phyloP scores from a whole-genome alignment of 2,113 vertebrate species.

The Cololabis saira region DNA sequence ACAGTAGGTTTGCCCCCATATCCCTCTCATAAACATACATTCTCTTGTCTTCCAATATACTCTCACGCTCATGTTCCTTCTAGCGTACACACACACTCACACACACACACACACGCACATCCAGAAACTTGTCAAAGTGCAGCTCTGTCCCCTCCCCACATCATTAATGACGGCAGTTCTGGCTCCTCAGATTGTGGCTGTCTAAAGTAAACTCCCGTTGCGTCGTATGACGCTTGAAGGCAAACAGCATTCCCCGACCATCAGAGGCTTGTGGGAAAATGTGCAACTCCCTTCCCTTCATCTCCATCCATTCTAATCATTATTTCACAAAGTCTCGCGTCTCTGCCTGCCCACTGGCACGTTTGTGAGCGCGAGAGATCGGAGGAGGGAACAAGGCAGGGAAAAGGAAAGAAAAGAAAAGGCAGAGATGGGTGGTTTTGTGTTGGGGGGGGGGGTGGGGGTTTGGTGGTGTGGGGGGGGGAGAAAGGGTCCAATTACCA shows the following conservation, averaged over 20 bases:
- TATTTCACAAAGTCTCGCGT: conserved; percentile 91
- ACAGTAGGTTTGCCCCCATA: conserved; percentile 13
- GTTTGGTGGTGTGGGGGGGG: conserved; percentile 66
- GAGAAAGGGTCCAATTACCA: conserved; percentile 97
- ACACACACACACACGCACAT: conserved; percentile 29
- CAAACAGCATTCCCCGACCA: conserved; percentile 71
- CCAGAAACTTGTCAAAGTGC: conserved; percentile 67
- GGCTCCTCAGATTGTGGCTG: conserved; percentile 71
- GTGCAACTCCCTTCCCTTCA: conserved; percentile 84
- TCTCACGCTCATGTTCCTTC: conserved; percentile 7
- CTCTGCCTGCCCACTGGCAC: conserved; percentile 95
- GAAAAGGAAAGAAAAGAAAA: conserved; percentile 65
- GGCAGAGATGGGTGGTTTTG: conserved; percentile 74
- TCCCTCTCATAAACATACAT: conserved; percentile 15
- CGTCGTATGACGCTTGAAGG: conserved; percentile 68
- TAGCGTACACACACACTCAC: not conserved
- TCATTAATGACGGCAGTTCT: conserved; percentile 76
- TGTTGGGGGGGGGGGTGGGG: conserved; percentile 63
- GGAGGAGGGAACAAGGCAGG: conserved; percentile 67
- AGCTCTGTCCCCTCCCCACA: conserved; percentile 65
- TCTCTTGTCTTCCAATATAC: conserved; percentile 8
- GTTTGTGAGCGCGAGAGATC: conserved; percentile 87
- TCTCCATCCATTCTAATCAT: conserved; percentile 93
- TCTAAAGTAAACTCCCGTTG: conserved; percentile 79
- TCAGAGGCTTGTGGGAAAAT: conserved; percentile 78